phyloP scores from a whole-genome alignment of 1,140 invertebrate genomes.

The Drosophila repletoides region DNA sequence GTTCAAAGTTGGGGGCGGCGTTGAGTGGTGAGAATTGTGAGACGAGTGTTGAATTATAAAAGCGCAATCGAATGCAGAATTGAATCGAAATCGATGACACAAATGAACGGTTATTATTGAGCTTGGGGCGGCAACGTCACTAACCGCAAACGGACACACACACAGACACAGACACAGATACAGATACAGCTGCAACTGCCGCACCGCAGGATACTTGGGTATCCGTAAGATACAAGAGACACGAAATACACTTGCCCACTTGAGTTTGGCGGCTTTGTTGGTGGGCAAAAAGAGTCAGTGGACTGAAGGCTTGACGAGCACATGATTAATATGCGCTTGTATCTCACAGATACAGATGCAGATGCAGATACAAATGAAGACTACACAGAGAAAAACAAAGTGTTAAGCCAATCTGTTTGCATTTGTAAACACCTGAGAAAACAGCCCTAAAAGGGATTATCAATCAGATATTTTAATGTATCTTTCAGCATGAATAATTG shows the following conservation, averaged over 20 bases:
- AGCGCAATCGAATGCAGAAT: conserved; percentile 14
- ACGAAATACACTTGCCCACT: conserved; percentile 39
- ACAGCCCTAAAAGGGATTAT: too few relatives aligned
- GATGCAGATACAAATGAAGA: conserved; percentile 45
- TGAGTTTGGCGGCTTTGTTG: conserved; percentile 54
- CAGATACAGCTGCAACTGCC: not conserved
- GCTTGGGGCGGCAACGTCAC: conserved; percentile 12
- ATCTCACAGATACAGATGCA: too few relatives aligned
- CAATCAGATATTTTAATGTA: too few relatives aligned
- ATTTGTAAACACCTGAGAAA: too few relatives aligned
- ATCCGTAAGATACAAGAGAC: conserved; percentile 28
- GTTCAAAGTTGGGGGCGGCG: too few relatives aligned
- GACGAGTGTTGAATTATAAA: conserved; percentile 30
- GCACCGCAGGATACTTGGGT: conserved; percentile 58
- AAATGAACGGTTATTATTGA: conserved; percentile 70
- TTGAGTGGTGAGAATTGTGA: not conserved
- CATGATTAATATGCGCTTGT: conserved; percentile 78
- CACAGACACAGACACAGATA: not conserved
- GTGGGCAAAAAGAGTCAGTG: conserved; percentile 47
- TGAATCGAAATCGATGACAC: conserved; percentile 57
- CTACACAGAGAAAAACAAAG: too few relatives aligned
- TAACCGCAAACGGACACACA: conserved; percentile 40
- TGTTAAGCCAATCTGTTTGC: too few relatives aligned
- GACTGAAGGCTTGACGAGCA: conserved; percentile 64
- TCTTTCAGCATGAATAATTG: too few relatives aligned